phyloP scores from a whole-genome alignment of 2,113 vertebrate species.

The Gopherus flavomarginatus region DNA sequence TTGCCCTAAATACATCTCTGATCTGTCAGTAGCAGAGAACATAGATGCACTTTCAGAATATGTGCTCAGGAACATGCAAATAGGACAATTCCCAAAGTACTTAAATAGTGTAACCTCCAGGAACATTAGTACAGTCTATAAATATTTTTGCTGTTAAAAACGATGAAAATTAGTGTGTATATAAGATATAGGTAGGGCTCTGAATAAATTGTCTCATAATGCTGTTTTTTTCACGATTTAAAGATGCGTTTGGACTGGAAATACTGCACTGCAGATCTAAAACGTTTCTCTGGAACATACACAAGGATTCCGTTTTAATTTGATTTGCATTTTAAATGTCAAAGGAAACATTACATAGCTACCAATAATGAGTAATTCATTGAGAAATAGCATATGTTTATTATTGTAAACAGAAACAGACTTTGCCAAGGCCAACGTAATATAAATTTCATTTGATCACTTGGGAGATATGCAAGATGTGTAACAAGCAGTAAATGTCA shows the following conservation, averaged over 20 bases:
- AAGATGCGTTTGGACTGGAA: not conserved
- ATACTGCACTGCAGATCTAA: not conserved
- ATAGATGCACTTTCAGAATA: not conserved
- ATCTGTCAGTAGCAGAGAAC: not conserved
- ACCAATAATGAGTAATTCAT: not conserved
- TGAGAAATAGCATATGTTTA: not conserved
- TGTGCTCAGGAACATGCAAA: not conserved
- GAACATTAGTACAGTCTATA: not conserved
- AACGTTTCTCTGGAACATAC: not conserved
- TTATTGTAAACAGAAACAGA: not conserved
- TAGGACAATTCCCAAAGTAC: not conserved
- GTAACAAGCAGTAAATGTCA: not conserved
- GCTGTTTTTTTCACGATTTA: not conserved
- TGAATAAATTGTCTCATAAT: not conserved
- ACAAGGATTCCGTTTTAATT: not conserved
- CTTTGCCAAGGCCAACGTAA: not conserved
- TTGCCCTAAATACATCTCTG: not conserved
- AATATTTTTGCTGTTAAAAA: not conserved
- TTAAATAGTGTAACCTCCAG: not conserved
- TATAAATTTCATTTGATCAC: not conserved
- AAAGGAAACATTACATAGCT: slow-evolving; percentile 19
- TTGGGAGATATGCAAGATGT: not conserved
- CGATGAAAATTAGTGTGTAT: not conserved
- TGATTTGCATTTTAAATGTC: slow-evolving; percentile 8
- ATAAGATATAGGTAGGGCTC: not conserved